Base-by-base conservation (phyloP, 1,140 invertebrate genomes). In the Aphelenchoides besseyi region DNA sequence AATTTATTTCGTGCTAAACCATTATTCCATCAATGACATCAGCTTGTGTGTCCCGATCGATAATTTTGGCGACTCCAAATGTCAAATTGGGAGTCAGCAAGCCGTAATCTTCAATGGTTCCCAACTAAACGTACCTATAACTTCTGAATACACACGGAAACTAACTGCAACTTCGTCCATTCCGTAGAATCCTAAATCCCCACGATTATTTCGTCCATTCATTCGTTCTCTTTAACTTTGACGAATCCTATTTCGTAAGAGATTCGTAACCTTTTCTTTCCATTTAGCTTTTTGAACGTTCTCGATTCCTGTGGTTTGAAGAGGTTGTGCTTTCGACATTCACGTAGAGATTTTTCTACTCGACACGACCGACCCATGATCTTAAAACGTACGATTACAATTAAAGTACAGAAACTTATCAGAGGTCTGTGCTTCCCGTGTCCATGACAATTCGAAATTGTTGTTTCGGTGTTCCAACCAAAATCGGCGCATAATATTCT, bases 11-110 rank as follows among this genome's bases (percentile, higher is more conserved):
- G 5, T 59, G 26, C 55, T 8, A 59, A 59, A 28, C 63, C 63
- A 66, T 66, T 66, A 66, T 37, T 37, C 63, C 63, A 33, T 66
- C 63, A 53, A 66, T 66, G 12, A 66, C 63, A 3, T 66, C 63
- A 23, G 16, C 63, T 66, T 66, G 63, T 32, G 63, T 18, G 12
- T 33, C 26, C 16, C 16, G 16, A 3, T 66, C 63, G 30, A 66
- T 53, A 23, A 37, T 18, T 12, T 66, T 23, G 41, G 63, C 63
- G n/a, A 66, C 18, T 2, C 63, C 63, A 32, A 66, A 66, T 2
- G 32, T 35, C 12, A 66, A 12, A 53, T 66, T 66, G 1, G 63
- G 63, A n/a, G 63, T 66, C 12, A 29, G 1, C 32, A 66, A 33
- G 12, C 32, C 30, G 3, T 66, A 12, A 37, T 33, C n/a, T 8